phyloP scores from a whole-genome alignment of 2,888 invertebrate genomes.

The Latrodectus elegans region DNA sequence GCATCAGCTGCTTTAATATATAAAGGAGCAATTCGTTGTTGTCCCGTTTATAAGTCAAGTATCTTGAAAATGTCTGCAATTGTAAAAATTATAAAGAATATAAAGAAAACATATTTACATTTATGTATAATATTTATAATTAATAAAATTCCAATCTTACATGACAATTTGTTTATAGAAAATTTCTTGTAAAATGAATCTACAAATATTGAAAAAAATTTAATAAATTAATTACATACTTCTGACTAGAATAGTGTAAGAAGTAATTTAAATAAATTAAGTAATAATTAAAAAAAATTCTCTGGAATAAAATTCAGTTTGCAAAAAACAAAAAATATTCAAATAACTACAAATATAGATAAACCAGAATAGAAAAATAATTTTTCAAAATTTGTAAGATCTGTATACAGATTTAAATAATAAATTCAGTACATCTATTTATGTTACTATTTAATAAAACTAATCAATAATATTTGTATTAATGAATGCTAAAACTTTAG shows the following conservation, averaged over 20 bases:
- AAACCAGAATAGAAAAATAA: too few relatives aligned
- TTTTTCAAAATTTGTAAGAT: too few relatives aligned
- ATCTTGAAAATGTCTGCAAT: constrained; percentile 91
- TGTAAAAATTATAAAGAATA: constrained; percentile 58
- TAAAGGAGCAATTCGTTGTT: constrained; percentile 97
- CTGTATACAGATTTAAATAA: too few relatives aligned
- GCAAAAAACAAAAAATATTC: too few relatives aligned
- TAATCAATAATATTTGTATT: too few relatives aligned
- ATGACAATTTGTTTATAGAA: background rate
- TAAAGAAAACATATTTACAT: background rate
- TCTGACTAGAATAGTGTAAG: background rate
- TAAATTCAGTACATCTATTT: too few relatives aligned
- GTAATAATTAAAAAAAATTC: too few relatives aligned
- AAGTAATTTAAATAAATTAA: background rate
- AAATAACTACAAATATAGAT: too few relatives aligned
- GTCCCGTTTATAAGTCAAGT: constrained; percentile 94
- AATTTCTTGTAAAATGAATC: background rate
- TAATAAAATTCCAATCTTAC: background rate
- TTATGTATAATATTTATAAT: background rate
- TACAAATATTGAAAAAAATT: background rate
- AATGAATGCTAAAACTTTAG: too few relatives aligned
- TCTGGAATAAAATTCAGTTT: too few relatives aligned
- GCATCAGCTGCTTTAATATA: constrained; percentile 91
- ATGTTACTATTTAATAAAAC: too few relatives aligned
- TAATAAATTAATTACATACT: background rate